Conservation (phyloP, 2,888 invertebrate species). For the Agrotis segetum region DNA sequence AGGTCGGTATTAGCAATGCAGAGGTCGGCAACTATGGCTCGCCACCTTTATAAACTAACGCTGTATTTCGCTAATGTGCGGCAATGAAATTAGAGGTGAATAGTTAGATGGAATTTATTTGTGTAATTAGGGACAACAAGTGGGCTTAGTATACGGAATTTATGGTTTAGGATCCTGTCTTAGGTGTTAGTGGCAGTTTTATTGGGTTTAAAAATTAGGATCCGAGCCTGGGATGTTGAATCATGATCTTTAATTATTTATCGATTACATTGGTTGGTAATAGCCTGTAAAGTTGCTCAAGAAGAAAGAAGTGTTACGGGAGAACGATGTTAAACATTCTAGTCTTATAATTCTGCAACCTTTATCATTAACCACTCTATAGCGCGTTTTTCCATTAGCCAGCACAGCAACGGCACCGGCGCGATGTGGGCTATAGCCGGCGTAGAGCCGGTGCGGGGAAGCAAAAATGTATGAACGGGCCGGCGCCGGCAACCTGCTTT, state of each 20-base stretch:
- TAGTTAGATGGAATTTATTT: conserved; percentile 52
- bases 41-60: conserved; percentile 80
- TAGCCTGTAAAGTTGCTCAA: no score
- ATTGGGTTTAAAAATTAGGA: conserved; percentile 18
- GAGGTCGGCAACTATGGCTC: conserved; percentile 83
- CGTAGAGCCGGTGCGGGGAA: no score
- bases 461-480: no score
- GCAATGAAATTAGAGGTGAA: conserved; percentile 71
- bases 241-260: neutral
- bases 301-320: neutral
- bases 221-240: neutral
- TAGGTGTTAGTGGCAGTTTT: conserved; percentile 13
- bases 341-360: no score
- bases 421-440: no score
- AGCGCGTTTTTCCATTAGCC: no score
- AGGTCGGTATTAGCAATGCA: conserved; percentile 80
- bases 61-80: conserved; percentile 78
- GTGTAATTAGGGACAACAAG: conserved; percentile 51
- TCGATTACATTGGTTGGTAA: neutral
- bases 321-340: no score
- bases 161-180: conserved; percentile 33
- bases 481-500: no score
- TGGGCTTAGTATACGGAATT: conserved; percentile 33
- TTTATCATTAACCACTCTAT: no score
- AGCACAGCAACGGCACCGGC: no score